Base-by-base conservation (phyloP, 2,888 invertebrate genomes). In the Rotaria sp. region DNA sequence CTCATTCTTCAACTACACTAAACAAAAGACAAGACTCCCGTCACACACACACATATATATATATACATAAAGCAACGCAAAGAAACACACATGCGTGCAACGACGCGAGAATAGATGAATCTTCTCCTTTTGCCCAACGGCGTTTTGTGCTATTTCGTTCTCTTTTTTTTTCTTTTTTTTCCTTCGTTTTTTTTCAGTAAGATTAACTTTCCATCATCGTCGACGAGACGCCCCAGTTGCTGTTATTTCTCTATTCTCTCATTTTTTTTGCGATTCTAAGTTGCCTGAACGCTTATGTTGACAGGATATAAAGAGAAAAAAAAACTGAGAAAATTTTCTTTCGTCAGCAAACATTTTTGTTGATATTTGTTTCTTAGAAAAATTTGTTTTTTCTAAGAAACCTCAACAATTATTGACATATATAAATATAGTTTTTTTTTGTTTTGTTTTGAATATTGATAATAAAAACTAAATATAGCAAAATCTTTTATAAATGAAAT, bases 171-270 rank as follows among this genome's bases (percentile, higher is more conserved):
- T 67, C 18, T 67, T 26, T 38, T n/a, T 67, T 67, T 67, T 67
- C 35, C 67, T 67, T 67, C 67, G 21, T 21, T 18, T 10, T 67
- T 67, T 67, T 67, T 30, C 10, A 67, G 67, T 67, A 35, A 67
- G 67, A 67, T 67, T 67, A 67, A 67, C 67, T 67, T 67, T 67
- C 67, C 67, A 67, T 67, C 67, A 67, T 21, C 67, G 21, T 35
- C 67, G 67, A 67, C 67, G 2, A 67, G 67, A 67, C 35, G 21
- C 35, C 18, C 67, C 11, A 67, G 67, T 67, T 35, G 67, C 67
- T 67, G 35, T 67, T 67, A 35, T 18, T 67, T 38, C 21, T 67
- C 67, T 35, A 13, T 67, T 67, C 35, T 67, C 35, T 67, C 35
- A 5, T 35, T 67, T 35, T 59, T 67, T 67, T 67, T 67, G 67